phyloP scores from a whole-genome alignment of 2,113 vertebrate species.

The Montifringilla adamsi region DNA sequence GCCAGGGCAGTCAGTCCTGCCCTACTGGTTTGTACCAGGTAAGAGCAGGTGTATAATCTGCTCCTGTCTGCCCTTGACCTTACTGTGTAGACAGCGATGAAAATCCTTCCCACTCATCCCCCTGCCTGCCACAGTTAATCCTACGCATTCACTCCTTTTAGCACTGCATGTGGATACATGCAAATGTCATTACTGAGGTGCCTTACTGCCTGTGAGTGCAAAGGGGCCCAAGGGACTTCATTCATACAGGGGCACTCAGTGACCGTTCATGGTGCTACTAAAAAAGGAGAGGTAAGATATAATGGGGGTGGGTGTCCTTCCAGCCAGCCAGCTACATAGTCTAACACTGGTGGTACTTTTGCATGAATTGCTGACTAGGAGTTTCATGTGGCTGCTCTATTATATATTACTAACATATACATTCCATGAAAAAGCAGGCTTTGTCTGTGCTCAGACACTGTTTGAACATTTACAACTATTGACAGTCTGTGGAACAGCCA shows the following conservation, averaged over 20 bases:
- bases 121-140: background rate
- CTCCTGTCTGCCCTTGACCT: background rate
- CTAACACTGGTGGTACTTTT: background rate
- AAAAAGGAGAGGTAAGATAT: background rate
- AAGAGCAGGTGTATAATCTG: background rate
- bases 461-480: background rate
- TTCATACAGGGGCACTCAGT: background rate
- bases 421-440: background rate
- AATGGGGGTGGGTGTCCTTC: background rate
- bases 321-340: background rate
- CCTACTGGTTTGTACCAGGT: background rate
- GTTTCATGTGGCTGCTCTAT: background rate
- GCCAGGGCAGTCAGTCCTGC: background rate
- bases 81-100: background rate
- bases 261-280: background rate
- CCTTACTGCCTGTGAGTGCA: background rate
- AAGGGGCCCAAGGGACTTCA: background rate
- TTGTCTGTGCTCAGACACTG: background rate
- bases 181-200: background rate
- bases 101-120: background rate
- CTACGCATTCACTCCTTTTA: background rate
- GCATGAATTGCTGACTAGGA: background rate
- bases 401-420: fast-evolving
- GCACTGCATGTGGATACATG: background rate
- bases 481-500: background rate